Conservation (phyloP, 2,888 invertebrate species). For the Rhogogaster chlorosoma region DNA sequence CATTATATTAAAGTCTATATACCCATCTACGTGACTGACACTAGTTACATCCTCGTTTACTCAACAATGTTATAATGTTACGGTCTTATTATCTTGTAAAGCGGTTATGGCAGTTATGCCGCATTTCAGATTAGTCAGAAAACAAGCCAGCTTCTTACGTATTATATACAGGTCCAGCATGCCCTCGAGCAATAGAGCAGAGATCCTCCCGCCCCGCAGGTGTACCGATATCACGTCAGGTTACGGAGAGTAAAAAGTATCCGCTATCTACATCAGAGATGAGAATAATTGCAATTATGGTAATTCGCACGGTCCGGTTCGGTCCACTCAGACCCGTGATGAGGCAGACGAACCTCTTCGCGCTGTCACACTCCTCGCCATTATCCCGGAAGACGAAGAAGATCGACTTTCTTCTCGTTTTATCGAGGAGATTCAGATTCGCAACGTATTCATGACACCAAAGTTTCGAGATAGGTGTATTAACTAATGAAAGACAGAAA, state of each 20-base stretch:
- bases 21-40: conserved; percentile 28
- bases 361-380: not conserved
- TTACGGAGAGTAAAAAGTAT: not conserved
- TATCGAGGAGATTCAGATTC: not conserved
- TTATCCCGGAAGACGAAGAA: not conserved
- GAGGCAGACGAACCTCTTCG: not conserved
- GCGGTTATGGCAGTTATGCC: conserved; percentile 48
- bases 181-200: conserved; percentile 43
- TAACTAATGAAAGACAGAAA: not conserved
- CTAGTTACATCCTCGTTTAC: conserved; percentile 48
- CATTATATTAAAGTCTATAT: conserved; percentile 15
- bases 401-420: not conserved
- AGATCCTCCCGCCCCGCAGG: conserved; percentile 20
- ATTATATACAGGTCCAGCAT: conserved; percentile 22
- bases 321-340: not conserved
- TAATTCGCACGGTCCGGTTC: not conserved
- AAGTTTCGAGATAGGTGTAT: not conserved
- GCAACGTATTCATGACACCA: not conserved
- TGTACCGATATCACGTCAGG: conserved; percentile 26
- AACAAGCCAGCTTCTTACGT: conserved; percentile 40
- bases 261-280: conserved; percentile 10
- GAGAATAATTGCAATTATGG: conserved; percentile 26
- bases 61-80: conserved; percentile 44
- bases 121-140: conserved; percentile 40
- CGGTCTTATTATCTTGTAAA: conserved; percentile 43